These are phyloP conservation scores for Botia kubotai DNA, from an alignment of 2,797 vertebrate genomes.

Conservation along the genomic window DNA sequence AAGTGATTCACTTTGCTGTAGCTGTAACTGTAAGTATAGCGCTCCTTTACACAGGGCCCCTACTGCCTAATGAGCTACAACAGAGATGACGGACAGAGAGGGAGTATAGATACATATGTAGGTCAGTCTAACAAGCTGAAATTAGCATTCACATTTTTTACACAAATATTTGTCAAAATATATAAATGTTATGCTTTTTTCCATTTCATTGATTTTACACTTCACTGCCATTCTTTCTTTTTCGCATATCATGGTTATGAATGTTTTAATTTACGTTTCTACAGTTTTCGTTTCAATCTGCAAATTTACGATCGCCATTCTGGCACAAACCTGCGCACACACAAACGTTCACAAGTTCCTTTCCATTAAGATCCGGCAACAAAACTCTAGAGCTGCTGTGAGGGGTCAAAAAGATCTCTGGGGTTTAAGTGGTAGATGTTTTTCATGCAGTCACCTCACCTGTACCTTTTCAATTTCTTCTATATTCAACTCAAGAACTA, in stretches of 20 bases:
- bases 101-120: background rate
- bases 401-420: background rate
- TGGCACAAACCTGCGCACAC: no score
- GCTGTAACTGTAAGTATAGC: conserved; percentile 10
- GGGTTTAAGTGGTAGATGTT: conserved; percentile 10
- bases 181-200: no score
- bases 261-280: no score
- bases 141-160: no score
- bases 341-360: background rate
- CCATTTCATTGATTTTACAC: no score
- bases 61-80: background rate
- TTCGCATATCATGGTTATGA: no score
- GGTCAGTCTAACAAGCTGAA: no score
- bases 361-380: background rate
- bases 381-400: conserved; percentile 15
- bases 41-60: background rate
- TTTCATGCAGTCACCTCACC: background rate
- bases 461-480: background rate
- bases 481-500: background rate
- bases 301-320: no score
- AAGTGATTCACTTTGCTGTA: background rate
- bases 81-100: background rate
- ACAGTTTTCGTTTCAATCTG: no score
- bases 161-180: no score
- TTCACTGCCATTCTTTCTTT: no score